Evolutionary conservation across 2,113 vertebrate genomes (phyloP).

Genomic region (Apteryx mantelli): DNA sequence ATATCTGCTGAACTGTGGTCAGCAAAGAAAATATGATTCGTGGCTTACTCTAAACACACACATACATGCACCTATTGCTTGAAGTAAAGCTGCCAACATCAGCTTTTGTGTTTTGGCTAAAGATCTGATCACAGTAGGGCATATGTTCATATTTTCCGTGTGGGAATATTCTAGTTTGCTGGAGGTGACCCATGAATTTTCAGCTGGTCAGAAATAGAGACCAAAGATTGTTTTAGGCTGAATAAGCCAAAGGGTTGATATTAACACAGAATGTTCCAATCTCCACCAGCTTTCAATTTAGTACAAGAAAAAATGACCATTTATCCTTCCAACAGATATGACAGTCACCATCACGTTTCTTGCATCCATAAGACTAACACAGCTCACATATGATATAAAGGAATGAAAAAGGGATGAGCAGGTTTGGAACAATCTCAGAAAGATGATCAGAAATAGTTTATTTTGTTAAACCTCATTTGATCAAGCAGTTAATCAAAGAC

Average conservation of each 20-base stretch:
- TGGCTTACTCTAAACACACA: not conserved
- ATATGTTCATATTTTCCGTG: not conserved
- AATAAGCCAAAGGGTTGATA: not conserved
- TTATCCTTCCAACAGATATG: not conserved
- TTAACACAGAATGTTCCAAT: not conserved
- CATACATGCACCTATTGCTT: not conserved
- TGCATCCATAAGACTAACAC: not conserved
- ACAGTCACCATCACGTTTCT: not conserved
- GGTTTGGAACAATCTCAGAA: not conserved
- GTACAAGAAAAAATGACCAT: not conserved
- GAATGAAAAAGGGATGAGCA: not conserved
- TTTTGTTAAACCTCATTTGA: not conserved
- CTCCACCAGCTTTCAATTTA: not conserved
- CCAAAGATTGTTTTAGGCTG: not conserved
- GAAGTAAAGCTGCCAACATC: not conserved
- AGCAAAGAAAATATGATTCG: not conserved
- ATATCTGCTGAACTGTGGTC: not conserved
- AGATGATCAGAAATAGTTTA: not conserved
- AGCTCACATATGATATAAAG: not conserved
- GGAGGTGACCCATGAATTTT: not conserved
- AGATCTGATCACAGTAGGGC: not conserved
- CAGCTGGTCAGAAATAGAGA: not conserved
- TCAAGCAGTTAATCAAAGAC: not conserved
- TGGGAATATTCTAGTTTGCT: not conserved
- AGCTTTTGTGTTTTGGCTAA: not conserved